A percentile compares a stretch with the other conserved stretches of the same genome.
These are phyloP conservation scores for Oxygymnocypris stewartii DNA, from an alignment of 2,113 vertebrate species.

Conservation along the genomic window DNA sequence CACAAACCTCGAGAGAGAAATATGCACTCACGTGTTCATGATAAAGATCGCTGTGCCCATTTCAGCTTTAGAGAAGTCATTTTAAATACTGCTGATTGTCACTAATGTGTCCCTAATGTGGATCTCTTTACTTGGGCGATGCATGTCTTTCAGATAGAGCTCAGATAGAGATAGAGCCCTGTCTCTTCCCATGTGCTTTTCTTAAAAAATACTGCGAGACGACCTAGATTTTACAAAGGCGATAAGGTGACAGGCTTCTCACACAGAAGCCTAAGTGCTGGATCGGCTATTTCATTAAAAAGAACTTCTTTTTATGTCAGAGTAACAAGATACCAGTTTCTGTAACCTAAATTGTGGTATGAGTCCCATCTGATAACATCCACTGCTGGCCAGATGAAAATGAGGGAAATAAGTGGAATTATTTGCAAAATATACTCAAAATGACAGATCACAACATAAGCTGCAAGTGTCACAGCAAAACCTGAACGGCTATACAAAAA, in stretches of 20 bases:
- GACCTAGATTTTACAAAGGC: conserved; percentile 7
- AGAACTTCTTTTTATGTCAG: conserved; percentile 4
- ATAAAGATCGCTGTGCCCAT: conserved; percentile 41
- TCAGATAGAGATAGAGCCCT: not conserved
- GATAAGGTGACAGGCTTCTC: conserved; percentile 39
- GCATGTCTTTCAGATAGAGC: not conserved
- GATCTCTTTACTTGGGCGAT: not conserved
- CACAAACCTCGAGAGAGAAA: conserved; percentile 31
- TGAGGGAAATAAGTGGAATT: not conserved
- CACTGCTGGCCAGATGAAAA: not conserved
- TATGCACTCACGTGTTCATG: conserved; percentile 19
- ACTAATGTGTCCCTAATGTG: conserved; percentile 31
- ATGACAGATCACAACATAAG: not conserved
- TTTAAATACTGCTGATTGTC: conserved; percentile 26
- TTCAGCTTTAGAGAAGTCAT: conserved; percentile 31
- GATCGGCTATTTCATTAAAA: not conserved
- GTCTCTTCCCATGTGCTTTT: not conserved
- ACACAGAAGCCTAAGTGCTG: not conserved
- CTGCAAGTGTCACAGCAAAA: not conserved
- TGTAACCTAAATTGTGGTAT: not conserved
- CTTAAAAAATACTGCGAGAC: conserved; percentile 36
- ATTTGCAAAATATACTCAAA: not conserved
- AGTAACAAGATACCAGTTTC: not conserved
- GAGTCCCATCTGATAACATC: conserved; percentile 4
- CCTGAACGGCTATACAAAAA: not conserved